Base-by-base conservation (phyloP, 2,113 vertebrate species). In the Perca flavescens region DNA sequence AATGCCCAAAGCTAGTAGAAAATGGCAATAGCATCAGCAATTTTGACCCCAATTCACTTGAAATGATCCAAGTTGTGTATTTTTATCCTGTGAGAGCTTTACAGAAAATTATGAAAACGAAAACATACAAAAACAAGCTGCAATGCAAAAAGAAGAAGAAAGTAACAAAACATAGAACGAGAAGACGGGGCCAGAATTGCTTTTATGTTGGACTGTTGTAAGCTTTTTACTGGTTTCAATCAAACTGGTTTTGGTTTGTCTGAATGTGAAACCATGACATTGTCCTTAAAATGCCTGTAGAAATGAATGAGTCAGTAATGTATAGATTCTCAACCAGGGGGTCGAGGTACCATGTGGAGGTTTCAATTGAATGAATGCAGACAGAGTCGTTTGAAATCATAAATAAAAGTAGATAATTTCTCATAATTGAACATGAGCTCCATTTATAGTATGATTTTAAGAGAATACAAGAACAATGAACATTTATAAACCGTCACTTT, bases 251-350 rank as follows among this genome's bases (percentile, higher is more conserved):
- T 86, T 79, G 67, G 12, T 86, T 76, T 80, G 56, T 71, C 31
- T 86, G 53, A 56, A 63, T 14, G 2, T 81, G 87, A 92, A 88
- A 92, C 75, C 31, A 71, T 84, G 76, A 84, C 80, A 72, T 83
- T 17, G 58, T 74, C 62, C 65, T 84, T 66, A 62, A 84, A 77
- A 78, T 64, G 36, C 58, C 75, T 50, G 17, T 67, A 79, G 17
- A 85, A 77, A 90, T 13, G 49, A 77, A 90, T 13, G 49, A 67
- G 46, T 77, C 67, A n/a, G n/a, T 60, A 5, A 53, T 56, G 72
- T 54, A 31, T 17, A 46, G 46, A 58, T 31, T 72, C 16, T 31
- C 47, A 50, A 31, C 10, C 21, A 13, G 36, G 40, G 49, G 61
- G 43, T 79, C 22, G 40, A 49, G 15, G 40, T 15, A 3, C 19